Conservation (phyloP, 2,888 invertebrate genomes). For the Troides aeacus region DNA sequence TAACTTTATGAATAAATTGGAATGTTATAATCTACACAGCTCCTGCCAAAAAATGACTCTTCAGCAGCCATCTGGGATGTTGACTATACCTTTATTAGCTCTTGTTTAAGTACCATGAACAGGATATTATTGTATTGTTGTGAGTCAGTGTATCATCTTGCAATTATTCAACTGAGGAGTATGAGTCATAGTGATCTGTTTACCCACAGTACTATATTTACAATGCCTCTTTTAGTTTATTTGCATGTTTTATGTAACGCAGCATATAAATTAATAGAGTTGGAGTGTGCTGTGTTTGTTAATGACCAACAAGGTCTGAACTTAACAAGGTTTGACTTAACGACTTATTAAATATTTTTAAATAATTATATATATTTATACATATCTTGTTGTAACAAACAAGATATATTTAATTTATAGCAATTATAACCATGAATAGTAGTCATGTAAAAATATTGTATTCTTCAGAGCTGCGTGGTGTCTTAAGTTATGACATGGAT, state of each 20-base stretch:
- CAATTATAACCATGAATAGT: no score
- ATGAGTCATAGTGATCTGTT: slow-evolving; percentile 19
- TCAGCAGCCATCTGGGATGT: no score
- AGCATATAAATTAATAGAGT: background rate
- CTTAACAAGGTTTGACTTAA: background rate
- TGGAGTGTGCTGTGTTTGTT: background rate
- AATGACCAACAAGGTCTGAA: background rate
- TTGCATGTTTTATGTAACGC: slow-evolving; percentile 1
- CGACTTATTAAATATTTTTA: background rate
- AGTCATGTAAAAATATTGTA: no score
- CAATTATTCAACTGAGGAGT: slow-evolving; percentile 12
- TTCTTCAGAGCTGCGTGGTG: no score
- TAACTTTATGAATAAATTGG: no score
- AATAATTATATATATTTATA: no score
- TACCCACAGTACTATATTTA: slow-evolving; percentile 4
- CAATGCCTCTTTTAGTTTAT: background rate
- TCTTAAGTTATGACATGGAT: no score
- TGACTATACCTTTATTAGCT: no score
- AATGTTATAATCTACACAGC: no score
- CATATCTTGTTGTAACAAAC: no score
- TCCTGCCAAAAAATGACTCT: no score
- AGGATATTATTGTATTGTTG: slow-evolving; percentile 18
- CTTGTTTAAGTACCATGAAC: background rate
- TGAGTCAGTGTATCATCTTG: slow-evolving; percentile 12
- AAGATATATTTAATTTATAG: no score